These are phyloP conservation scores for Pharmacophagus antenor DNA, from an alignment of 2,888 invertebrate species.

Conservation along the genomic window DNA sequence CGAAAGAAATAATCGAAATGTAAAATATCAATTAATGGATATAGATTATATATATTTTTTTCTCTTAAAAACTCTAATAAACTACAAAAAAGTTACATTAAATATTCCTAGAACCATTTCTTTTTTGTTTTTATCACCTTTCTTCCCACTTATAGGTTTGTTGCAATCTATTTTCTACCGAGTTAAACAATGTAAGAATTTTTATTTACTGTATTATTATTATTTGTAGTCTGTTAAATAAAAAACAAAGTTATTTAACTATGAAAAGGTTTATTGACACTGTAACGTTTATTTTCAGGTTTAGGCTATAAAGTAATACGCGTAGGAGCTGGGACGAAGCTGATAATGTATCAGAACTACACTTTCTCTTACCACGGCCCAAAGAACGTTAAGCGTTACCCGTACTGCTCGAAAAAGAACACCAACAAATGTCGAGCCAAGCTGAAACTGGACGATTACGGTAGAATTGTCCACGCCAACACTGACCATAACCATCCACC, in stretches of 20 bases:
- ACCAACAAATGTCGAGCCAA: constrained; percentile 33
- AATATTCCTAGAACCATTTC: no score
- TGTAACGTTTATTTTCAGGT: not conserved
- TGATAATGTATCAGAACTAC: constrained; percentile 35
- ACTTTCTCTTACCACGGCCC: constrained; percentile 36
- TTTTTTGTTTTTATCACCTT: no score
- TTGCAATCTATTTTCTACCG: no score
- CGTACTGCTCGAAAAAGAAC: constrained; percentile 35
- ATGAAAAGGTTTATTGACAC: no score
- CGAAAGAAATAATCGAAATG: no score
- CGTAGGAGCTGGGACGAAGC: constrained; percentile 24
- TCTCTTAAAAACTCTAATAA: no score
- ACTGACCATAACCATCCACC: constrained; percentile 48
- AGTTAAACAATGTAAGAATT: not conserved
- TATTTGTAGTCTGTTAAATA: not conserved
- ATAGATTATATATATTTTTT: no score
- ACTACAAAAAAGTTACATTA: no score
- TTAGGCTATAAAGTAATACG: constrained; percentile 32
- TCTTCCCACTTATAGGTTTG: no score
- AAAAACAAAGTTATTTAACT: no score
- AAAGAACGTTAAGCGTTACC: constrained; percentile 26
- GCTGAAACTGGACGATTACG: constrained; percentile 32
- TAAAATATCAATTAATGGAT: no score
- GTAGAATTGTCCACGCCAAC: constrained; percentile 35
- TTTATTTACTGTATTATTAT: not conserved